Base-by-base conservation (phyloP, 2,888 invertebrate genomes). In the Cephus pulcher region DNA sequence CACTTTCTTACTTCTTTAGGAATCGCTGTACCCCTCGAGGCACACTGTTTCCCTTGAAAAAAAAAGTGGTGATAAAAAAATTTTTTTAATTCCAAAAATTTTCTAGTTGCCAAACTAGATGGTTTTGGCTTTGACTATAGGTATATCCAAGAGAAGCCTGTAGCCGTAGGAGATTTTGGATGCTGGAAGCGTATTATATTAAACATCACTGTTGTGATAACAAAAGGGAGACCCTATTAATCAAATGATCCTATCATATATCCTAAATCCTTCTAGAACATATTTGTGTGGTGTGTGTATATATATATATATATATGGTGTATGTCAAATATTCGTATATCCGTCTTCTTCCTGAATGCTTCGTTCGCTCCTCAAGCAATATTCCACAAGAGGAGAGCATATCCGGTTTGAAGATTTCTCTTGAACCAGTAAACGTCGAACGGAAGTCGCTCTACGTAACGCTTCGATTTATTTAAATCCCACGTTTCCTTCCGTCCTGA, bases 391-490 rank as follows among this genome's bases (percentile, higher is more conserved):
- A 37, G 37, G 12, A 37, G 37, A 12, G 37, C 12, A 37, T 37
- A 37, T 37, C 37, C 37, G 12, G 37, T 37, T 12, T 37, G 12
- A 12, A 37, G 37, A 12, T 37, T 37, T 37, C 37, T 12, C 37
- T 12, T 12, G 12, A 37, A 37, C 37, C 37, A 37, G 34, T 34
- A 34, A 34, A 34, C 34, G 34, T 34, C 34, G 37, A 12, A 12
- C 37, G 37, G 37, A 37, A 37, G 37, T 37, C 37, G 12, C 0
- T 12, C 32, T 12, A 32, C 68, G 75, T 6, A 30, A 35, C 40
- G 56, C 11, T 37, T 56, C 23, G 34, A 68, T 76, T 86, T 83
- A 81, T 79, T 79, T 76, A 81, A 82, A 84, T 85, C 82, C 80
- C 81, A 76, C 79, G 79, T 74, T 81, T 77, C 77, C 76, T 76